Conservation (phyloP, 2,888 invertebrate genomes). For the Labia minor region DNA sequence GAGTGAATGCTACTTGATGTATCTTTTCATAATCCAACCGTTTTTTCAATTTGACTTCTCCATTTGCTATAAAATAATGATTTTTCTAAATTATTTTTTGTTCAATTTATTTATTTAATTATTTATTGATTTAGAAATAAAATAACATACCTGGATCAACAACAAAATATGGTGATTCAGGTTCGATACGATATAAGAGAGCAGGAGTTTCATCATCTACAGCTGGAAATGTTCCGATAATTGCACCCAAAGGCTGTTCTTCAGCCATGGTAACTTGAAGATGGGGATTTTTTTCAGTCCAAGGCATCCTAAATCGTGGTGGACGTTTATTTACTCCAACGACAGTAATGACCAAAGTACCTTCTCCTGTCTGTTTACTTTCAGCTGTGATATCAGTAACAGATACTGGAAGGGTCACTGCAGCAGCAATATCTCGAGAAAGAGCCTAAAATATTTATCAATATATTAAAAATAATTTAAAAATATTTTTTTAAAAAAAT, state of each 20-base stretch:
- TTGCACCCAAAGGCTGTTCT: constrained; percentile 69
- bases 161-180: constrained; percentile 62
- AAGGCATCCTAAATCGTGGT: constrained; percentile 56
- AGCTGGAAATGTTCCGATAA: constrained; percentile 65
- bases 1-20: constrained; percentile 63
- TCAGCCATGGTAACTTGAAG: constrained; percentile 61
- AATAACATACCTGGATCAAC: constrained; percentile 36
- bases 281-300: constrained; percentile 53
- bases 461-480: not conserved
- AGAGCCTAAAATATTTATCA: not conserved
- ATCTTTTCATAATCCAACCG: constrained; percentile 75
- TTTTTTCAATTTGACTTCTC: constrained; percentile 62
- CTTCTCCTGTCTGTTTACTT: constrained; percentile 63
- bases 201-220: constrained; percentile 75
- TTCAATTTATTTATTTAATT: not conserved
- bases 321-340: constrained; percentile 48
- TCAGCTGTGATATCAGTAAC: constrained; percentile 75
- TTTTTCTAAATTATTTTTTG: not conserved
- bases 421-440: constrained; percentile 53
- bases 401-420: constrained; percentile 63
- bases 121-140: not conserved
- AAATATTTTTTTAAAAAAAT: not conserved
- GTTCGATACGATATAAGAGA: constrained; percentile 55
- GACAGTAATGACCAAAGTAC: constrained; percentile 51
- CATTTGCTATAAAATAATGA: constrained; percentile 36